A percentile compares a stretch with the other conserved stretches of the same genome.
Evolutionary conservation across 2,797 vertebrate species (phyloP).

Genomic region (Odontamblyopus rebecca): DNA sequence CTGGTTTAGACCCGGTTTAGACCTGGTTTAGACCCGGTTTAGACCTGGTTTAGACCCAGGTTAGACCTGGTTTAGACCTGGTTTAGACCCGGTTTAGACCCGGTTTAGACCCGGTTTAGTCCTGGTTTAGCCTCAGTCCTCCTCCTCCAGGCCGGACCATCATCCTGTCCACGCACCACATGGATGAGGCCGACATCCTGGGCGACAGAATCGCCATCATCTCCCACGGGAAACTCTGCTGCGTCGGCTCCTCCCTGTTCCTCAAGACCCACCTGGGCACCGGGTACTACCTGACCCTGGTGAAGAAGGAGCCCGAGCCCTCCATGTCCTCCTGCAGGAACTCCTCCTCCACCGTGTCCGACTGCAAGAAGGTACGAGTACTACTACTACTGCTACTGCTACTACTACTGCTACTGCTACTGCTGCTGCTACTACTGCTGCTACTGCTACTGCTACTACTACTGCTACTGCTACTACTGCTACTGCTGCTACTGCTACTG

Average conservation of each 20-base stretch:
- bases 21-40: too few relatives aligned
- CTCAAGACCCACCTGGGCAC: constrained; percentile 95
- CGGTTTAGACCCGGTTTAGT: neutral
- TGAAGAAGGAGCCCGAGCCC: constrained; percentile 90
- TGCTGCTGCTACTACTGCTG: neutral
- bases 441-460: neutral
- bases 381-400: neutral
- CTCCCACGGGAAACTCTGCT: constrained; percentile 95
- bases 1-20: too few relatives aligned
- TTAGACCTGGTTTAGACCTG: neutral
- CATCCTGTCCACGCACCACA: constrained; percentile 96
- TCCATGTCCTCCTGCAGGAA: constrained; percentile 90
- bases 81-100: too few relatives aligned
- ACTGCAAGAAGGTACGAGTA: constrained; percentile 83
- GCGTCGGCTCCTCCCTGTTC: constrained; percentile 93
- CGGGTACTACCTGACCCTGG: constrained; percentile 94
- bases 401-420: neutral
- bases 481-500: too few relatives aligned
- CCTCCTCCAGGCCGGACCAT: constrained; percentile 87
- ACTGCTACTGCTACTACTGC: neutral
- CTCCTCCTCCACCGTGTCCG: constrained; percentile 91
- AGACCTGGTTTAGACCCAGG: too few relatives aligned
- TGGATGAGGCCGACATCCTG: constrained; percentile 96
- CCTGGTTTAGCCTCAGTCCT: neutral
- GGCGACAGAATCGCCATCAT: constrained; percentile 97